Evolutionary conservation across 1,140 invertebrate genomes (phyloP), one percentile per base, ranked within the genome.

Genomic region (Linepithema humile): DNA sequence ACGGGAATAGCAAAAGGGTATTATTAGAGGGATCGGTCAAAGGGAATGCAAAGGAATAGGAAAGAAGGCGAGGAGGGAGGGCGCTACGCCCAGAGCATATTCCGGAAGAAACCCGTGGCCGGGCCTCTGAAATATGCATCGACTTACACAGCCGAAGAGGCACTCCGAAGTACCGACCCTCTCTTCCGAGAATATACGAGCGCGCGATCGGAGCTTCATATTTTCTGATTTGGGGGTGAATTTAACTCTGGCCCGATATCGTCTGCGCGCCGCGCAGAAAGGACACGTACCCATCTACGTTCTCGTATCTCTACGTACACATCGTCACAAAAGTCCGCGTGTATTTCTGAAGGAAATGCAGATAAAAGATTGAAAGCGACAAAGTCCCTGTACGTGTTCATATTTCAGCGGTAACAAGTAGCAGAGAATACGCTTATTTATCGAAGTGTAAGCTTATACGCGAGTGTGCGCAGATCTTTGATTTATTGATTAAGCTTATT

Each of bases 221-320:
- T 90, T 90, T 90, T 72, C 88, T 90, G 89, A 90, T 90, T 90
- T 90, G 74, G 74, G 84, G 88, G 75, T 90, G 89, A 90, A 90
- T 86, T 88, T 90, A 90, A 90, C 88, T 89, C 85, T 20, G 45
- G 35, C 72, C 53, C 53, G 65, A 85, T 86, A 85, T 85, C 87
- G 55, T 60, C 40, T 83, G 73, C 86, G 55, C 57, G 62, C 48
- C 12, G 10, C 1, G 45, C 20, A 77, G 60, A 80, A 29, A 69
- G 57, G 35, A 83, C 65, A 32, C 9, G 43, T 78, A 53, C 45
- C 29, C 40, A 53, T 59, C 69, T 60, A 35, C 55, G 12, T 20
- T 59, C 57, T 20, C 35, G 9, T 65, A 45, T 43, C 40, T 43
- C 7, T 65, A 50, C 12, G 20, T 48, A 50, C 23, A 40, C 50